phyloP scores from a whole-genome alignment of 2,113 vertebrate genomes.

The Harpagus bidentatus region DNA sequence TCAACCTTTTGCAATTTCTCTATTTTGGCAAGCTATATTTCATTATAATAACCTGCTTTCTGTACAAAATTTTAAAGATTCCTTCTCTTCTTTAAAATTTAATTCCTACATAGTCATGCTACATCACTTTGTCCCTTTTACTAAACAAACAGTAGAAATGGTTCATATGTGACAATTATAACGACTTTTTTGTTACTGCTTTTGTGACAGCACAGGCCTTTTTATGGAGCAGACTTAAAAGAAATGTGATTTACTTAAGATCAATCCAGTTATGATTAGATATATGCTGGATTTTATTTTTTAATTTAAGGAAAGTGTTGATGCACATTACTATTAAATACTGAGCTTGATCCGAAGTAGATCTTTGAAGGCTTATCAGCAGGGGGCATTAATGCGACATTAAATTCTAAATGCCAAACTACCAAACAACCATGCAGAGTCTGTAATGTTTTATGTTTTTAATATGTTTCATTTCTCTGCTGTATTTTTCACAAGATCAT shows the following conservation, averaged over 20 bases:
- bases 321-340: neutral
- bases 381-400: slow-evolving; percentile 36
- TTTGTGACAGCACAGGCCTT: neutral
- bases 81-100: neutral
- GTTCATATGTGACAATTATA: neutral
- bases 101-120: neutral
- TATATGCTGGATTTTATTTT: neutral
- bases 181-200: neutral
- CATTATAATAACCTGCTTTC: neutral
- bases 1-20: neutral
- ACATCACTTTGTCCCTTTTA: neutral
- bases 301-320: neutral
- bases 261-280: neutral
- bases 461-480: neutral
- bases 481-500: neutral
- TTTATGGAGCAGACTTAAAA: neutral
- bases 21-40: neutral
- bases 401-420: neutral
- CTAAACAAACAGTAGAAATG: neutral
- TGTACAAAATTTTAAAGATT: neutral
- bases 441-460: neutral
- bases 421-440: neutral
- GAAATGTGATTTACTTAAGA: neutral
- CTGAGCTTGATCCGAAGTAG: neutral
- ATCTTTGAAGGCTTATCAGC: slow-evolving; percentile 37